Evolutionary conservation across 2,113 vertebrate species (phyloP).

Genomic region (Octodon degus): DNA sequence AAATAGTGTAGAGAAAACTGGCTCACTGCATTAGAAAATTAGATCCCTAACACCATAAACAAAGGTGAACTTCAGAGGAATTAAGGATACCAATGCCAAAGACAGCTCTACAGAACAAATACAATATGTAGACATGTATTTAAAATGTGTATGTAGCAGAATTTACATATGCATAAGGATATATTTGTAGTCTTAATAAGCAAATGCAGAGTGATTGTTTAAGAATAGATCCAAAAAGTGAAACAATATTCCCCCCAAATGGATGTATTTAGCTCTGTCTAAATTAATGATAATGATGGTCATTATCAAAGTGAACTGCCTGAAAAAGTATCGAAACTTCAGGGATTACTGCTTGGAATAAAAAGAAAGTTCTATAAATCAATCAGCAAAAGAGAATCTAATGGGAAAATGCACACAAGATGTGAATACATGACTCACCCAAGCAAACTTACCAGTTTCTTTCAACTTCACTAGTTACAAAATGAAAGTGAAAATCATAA

Average conservation of each 20-base stretch:
- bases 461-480: not conserved
- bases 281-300: not conserved
- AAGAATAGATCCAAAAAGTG: not conserved
- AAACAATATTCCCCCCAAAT: not conserved
- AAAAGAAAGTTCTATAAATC: not conserved
- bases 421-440: not conserved
- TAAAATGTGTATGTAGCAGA: not conserved
- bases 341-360: not conserved
- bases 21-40: not conserved
- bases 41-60: not conserved
- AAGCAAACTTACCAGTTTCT: not conserved
- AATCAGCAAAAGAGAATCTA: not conserved
- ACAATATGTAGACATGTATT: not conserved
- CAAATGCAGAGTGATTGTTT: not conserved
- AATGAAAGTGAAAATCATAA: not conserved
- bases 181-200: conserved; percentile 19
- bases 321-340: conserved; percentile 13
- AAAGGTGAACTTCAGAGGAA: conserved; percentile 3
- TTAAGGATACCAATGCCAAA: not conserved
- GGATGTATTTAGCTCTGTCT: conserved; percentile 1
- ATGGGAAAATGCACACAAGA: not conserved
- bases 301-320: not conserved
- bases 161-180: not conserved
- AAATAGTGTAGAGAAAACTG: not conserved
- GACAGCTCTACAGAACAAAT: not conserved